Conservation (phyloP, 2,888 invertebrate species). For the Branchellion lobata region DNA sequence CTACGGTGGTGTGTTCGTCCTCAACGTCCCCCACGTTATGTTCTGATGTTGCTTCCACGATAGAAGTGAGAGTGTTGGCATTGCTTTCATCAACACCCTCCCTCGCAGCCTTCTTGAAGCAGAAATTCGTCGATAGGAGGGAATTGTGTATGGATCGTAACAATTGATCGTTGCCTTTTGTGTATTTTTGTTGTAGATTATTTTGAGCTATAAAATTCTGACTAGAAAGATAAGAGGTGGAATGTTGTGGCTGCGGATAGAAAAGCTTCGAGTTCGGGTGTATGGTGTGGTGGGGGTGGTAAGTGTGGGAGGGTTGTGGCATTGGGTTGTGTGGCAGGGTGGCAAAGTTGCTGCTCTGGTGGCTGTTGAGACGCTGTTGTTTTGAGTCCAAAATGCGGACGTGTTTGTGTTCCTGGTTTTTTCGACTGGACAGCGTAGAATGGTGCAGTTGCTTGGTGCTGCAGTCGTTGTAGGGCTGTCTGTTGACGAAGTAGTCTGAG, state of each 20-base stretch:
- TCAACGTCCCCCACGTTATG: background rate
- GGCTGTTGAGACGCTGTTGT: too few relatives aligned
- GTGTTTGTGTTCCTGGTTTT: background rate
- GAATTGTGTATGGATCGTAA: background rate
- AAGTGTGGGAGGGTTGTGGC: too few relatives aligned
- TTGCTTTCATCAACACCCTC: background rate
- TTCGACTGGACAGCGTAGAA: background rate
- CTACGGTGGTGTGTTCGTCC: background rate
- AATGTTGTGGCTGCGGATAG: background rate
- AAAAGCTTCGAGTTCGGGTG: background rate
- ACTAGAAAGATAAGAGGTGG: background rate
- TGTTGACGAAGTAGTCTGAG: background rate
- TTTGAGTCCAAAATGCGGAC: background rate
- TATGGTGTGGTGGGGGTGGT: too few relatives aligned
- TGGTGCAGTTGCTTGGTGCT: background rate
- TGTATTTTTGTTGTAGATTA: background rate
- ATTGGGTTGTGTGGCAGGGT: background rate
- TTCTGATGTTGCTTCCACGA: background rate
- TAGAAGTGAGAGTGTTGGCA: background rate
- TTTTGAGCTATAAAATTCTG: background rate
- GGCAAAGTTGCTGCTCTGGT: background rate
- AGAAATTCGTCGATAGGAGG: background rate
- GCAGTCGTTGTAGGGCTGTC: background rate
- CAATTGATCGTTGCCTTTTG: background rate
- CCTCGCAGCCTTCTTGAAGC: background rate